Percentiles rank a stretch among this genome's conserved stretches.
These are phyloP conservation scores for Protophormia terraenovae DNA, from an alignment of 2,888 invertebrate genomes.

Conservation along the genomic window DNA sequence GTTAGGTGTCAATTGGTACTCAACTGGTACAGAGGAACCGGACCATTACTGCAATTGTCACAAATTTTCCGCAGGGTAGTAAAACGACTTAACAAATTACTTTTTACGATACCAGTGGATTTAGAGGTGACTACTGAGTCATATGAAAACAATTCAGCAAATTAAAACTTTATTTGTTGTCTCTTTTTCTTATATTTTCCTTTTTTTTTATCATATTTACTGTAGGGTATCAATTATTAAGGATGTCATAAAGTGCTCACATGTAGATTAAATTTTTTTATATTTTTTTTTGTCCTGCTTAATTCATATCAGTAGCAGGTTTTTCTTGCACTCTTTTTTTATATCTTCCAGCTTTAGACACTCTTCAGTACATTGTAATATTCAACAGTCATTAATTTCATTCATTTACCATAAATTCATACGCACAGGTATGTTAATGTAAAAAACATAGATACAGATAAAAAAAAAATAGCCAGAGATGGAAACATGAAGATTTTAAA, in stretches of 20 bases:
- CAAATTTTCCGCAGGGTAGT: too few relatives aligned
- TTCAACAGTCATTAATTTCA: conserved; percentile 28
- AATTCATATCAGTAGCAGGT: neutral
- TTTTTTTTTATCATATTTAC: too few relatives aligned
- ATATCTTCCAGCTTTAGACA: neutral
- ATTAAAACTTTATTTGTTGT: too few relatives aligned
- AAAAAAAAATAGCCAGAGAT: neutral
- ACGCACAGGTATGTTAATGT: neutral
- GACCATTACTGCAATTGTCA: too few relatives aligned
- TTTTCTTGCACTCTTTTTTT: neutral
- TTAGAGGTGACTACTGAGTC: too few relatives aligned
- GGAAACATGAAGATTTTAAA: too few relatives aligned
- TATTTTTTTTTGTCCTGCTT: neutral
- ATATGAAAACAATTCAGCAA: too few relatives aligned
- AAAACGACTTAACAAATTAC: too few relatives aligned
- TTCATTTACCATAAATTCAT: conserved; percentile 21
- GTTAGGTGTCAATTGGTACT: too few relatives aligned
- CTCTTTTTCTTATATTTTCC: too few relatives aligned
- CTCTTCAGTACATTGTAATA: neutral
- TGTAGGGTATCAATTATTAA: neutral
- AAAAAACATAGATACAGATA: neutral
- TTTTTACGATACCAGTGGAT: too few relatives aligned
- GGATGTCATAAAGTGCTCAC: neutral
- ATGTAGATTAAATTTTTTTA: neutral
- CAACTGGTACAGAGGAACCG: too few relatives aligned